Conservation (phyloP, 2,888 invertebrate genomes). For the Aspidapion aeneum region DNA sequence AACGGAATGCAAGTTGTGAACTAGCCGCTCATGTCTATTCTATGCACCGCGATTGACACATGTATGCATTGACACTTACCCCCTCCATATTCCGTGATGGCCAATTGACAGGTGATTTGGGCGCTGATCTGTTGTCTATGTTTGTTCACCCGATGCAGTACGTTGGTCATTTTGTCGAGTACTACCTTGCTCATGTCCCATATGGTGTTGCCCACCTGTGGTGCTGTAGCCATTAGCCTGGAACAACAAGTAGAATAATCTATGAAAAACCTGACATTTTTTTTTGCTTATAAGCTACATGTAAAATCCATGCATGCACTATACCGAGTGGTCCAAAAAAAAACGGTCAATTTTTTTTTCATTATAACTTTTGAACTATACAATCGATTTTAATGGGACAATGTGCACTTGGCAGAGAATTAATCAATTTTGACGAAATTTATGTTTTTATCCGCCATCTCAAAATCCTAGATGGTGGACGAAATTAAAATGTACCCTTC, state of each 20-base stretch:
- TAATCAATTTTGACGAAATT: too few species aligned
- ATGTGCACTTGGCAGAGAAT: too few species aligned
- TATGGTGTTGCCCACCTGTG: slow-evolving; percentile 62
- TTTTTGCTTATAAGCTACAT: too few species aligned
- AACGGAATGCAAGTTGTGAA: too few species aligned
- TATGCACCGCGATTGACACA: too few species aligned
- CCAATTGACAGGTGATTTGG: slow-evolving; percentile 61
- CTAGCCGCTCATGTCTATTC: too few species aligned
- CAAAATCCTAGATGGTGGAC: too few species aligned
- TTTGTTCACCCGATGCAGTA: slow-evolving; percentile 51
- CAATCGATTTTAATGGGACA: too few species aligned
- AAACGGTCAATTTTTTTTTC: too few species aligned
- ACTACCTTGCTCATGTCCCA: slow-evolving; percentile 59
- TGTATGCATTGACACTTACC: slow-evolving; percentile 45
- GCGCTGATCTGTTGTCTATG: slow-evolving; percentile 49
- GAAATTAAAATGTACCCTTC: too few species aligned
- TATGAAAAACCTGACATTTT: not conserved
- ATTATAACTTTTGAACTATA: too few species aligned
- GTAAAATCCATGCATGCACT: slow-evolving; percentile 20
- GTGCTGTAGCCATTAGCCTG: slow-evolving; percentile 69
- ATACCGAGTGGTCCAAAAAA: slow-evolving; percentile 1
- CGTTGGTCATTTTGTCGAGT: slow-evolving; percentile 54
- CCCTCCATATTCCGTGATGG: slow-evolving; percentile 60
- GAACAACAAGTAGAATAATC: slow-evolving; percentile 24
- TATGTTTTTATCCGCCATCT: too few species aligned